Evolutionary conservation across 1,140 invertebrate genomes (phyloP).

Genomic region (Thaumatotibia leucotreta): DNA sequence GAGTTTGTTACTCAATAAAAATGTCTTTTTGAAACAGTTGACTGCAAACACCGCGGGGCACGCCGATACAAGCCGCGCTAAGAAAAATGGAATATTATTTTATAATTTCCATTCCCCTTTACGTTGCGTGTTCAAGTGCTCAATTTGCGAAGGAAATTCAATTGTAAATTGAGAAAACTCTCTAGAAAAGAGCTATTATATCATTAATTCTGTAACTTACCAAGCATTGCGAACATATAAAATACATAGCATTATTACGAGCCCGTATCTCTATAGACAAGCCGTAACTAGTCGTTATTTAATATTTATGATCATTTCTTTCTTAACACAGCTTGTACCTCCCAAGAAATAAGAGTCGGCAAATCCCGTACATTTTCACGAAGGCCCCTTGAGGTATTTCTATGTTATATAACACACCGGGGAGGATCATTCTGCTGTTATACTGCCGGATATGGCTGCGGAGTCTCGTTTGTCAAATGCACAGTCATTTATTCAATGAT

Average conservation of each 20-base stretch:
- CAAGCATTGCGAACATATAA: neutral
- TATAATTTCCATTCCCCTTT: slow-evolving; percentile 31
- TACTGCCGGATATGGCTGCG: slow-evolving; percentile 67
- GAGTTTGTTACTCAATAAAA: slow-evolving; percentile 48
- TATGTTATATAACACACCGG: slow-evolving; percentile 71
- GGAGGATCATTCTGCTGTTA: slow-evolving; percentile 71
- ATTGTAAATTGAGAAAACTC: slow-evolving; percentile 13
- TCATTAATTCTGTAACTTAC: neutral
- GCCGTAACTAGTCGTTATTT: slow-evolving; percentile 12
- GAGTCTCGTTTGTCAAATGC: slow-evolving; percentile 74
- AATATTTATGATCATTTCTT: slow-evolving; percentile 14
- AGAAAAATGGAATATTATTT: slow-evolving; percentile 42
- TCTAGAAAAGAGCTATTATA: neutral
- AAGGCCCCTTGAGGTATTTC: slow-evolving; percentile 55
- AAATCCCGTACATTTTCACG: slow-evolving; percentile 65
- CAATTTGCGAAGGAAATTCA: slow-evolving; percentile 19
- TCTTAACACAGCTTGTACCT: slow-evolving; percentile 4
- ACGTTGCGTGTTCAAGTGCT: slow-evolving; percentile 21
- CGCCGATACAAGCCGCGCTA: slow-evolving; percentile 21
- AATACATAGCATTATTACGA: neutral
- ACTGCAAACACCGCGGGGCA: neutral
- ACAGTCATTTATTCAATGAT: slow-evolving; percentile 74
- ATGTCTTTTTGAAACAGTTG: slow-evolving; percentile 22
- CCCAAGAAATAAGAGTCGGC: slow-evolving; percentile 37
- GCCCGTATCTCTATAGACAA: neutral